Conservation (phyloP, 2,797 vertebrate species). For the Gymnoscopelus microlampas region DNA sequence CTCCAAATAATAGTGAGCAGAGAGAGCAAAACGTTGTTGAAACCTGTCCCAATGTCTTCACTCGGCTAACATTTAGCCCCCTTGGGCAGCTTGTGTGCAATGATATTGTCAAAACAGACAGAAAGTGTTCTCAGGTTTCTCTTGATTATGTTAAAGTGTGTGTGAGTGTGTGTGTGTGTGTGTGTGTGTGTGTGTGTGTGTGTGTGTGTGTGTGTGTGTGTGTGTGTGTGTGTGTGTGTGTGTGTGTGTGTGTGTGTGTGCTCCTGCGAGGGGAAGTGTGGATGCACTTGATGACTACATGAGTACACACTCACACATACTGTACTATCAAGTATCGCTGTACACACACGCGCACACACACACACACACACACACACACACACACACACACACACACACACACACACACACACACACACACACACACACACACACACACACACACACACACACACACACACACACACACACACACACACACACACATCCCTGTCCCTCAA, state of each 20-base stretch:
- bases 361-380: too few relatives aligned
- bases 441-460: too few relatives aligned
- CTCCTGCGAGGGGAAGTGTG: background rate
- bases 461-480: background rate
- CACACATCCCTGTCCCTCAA: constrained; percentile 3
- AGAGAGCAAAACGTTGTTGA: constrained; percentile 18
- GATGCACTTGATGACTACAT: background rate
- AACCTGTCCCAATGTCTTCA: constrained; percentile 21
- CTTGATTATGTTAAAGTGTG: constrained; percentile 10
- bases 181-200: constrained; percentile 11
- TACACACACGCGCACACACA: too few relatives aligned
- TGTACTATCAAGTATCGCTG: too few relatives aligned
- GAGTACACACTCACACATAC: background rate
- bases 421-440: background rate
- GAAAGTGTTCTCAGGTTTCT: constrained; percentile 27
- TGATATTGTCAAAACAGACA: constrained; percentile 35
- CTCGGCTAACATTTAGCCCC: constrained; percentile 8
- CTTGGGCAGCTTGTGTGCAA: constrained; percentile 1
- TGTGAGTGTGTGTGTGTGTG: constrained; percentile 19
- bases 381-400: background rate
- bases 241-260: background rate
- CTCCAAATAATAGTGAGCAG: constrained; percentile 17
- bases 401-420: background rate
- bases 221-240: constrained; percentile 1
- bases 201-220: background rate